Conservation (phyloP, 2,113 vertebrate species). For the Accipiter virgatus region DNA sequence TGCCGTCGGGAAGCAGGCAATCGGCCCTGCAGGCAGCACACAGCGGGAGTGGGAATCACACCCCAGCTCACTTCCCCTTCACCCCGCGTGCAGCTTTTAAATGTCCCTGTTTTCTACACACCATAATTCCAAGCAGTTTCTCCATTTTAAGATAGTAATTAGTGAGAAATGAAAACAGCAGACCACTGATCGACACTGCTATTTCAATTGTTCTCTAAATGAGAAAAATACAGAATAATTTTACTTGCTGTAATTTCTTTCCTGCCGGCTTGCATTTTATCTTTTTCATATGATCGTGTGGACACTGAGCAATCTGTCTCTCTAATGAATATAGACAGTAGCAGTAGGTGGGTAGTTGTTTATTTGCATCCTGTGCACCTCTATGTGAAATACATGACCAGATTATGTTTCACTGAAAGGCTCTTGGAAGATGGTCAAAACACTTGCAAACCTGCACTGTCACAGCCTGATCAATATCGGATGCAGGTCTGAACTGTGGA, state of each 20-base stretch:
- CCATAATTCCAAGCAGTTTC: background rate
- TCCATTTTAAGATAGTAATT: background rate
- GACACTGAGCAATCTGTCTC: constrained; percentile 29
- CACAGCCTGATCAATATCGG: background rate
- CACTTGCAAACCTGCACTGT: background rate
- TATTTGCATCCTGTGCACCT: constrained; percentile 58
- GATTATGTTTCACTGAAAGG: constrained; percentile 25
- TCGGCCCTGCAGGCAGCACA: rapidly evolving
- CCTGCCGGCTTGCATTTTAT: constrained; percentile 4
- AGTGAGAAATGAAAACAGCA: background rate
- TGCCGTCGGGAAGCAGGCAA: rapidly evolving
- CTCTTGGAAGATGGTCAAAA: constrained; percentile 43
- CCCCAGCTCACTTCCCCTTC: rapidly evolving
- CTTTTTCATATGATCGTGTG: background rate
- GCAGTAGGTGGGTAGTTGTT: background rate
- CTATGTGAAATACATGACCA: constrained; percentile 56
- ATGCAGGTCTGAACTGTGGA: background rate
- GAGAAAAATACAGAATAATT: constrained; percentile 3
- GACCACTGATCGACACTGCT: background rate
- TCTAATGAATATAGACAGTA: constrained; percentile 25
- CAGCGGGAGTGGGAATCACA: background rate
- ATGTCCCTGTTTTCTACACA: background rate
- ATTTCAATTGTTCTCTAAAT: constrained; percentile 6
- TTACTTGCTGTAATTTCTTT: constrained; percentile 11
- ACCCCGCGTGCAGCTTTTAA: background rate